phyloP scores from a whole-genome alignment of 2,113 vertebrate species.

The Cavia aperea region DNA sequence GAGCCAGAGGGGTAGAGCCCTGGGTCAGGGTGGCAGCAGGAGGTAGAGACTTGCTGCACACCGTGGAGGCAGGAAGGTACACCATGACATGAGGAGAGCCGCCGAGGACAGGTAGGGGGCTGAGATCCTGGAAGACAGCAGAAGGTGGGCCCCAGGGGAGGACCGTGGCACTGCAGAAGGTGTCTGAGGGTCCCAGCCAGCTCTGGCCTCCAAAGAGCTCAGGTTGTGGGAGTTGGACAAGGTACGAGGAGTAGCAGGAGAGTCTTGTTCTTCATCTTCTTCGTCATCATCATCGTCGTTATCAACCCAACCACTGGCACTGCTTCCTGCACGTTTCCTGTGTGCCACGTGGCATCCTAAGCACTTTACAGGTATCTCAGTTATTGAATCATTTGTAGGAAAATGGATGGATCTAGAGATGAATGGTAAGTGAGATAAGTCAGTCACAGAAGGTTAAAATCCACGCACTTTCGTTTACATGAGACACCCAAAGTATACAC shows the following conservation, averaged over 20 bases:
- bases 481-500: not conserved
- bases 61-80: not conserved
- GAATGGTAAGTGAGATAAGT: not conserved
- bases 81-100: too few species aligned
- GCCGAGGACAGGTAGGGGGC: not conserved
- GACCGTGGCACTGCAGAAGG: too few species aligned
- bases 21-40: not conserved
- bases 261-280: not conserved
- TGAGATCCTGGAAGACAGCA: not conserved
- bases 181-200: not conserved
- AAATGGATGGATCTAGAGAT: not conserved
- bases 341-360: not conserved
- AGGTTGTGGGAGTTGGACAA: not conserved
- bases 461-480: not conserved
- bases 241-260: not conserved
- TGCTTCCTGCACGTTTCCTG: not conserved
- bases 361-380: not conserved
- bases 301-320: not conserved
- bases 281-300: accelerated
- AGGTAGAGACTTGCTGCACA: not conserved
- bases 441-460: not conserved
- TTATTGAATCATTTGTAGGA: not conserved
- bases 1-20: not conserved
- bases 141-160: not conserved
- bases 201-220: not conserved